Base-by-base conservation (phyloP, 2,888 invertebrate genomes). In the Heteropelma amictum region DNA sequence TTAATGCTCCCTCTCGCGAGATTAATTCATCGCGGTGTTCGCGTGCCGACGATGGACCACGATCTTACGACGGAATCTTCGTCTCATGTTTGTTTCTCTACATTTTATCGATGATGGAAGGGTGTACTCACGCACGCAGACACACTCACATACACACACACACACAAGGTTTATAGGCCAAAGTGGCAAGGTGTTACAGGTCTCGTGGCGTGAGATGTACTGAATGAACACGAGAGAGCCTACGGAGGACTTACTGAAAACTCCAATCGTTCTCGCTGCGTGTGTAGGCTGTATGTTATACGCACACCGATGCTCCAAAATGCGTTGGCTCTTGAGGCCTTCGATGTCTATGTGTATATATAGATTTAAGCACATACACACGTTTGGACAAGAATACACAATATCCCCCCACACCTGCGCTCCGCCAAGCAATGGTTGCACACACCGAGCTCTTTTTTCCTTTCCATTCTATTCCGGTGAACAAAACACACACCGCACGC, bases 131-230 rank as follows among this genome's bases (percentile, higher is more conserved):
- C 17, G 49, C 28, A 60, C 19, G 8, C 6, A 26, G 12, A 26
- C 10, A n/a, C 23, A 45, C 19, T 7, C 47, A 23, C 26, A 6
- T 5, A 21, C 42, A 19, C 45, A 45, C 51, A 23, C 28, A 17
- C 61, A 47, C 45, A 26, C 19, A 28, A 17, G 23, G 42, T n/a
- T n/a, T 40, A 19, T 12, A 8, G 56, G 10, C 35, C 47, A 30
- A 30, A 23, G 30, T 10, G 42, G n/a, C 42, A 70, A 74, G 74
- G 74, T 75, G 70, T 70, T 75, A 28, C 49, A 73, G 54, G 76
- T 80, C 73, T 79, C 80, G 83, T 82, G 81, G 81, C 83, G 83
- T 84, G 81, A 84, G 82, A 82, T 83, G 82, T 80, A 85, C 85
- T 85, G 85, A 85, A 82, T 83, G 83, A 68, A 72, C 72, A 58